Conservation (phyloP, 2,797 vertebrate species). For the Takifugu ocellatus region DNA sequence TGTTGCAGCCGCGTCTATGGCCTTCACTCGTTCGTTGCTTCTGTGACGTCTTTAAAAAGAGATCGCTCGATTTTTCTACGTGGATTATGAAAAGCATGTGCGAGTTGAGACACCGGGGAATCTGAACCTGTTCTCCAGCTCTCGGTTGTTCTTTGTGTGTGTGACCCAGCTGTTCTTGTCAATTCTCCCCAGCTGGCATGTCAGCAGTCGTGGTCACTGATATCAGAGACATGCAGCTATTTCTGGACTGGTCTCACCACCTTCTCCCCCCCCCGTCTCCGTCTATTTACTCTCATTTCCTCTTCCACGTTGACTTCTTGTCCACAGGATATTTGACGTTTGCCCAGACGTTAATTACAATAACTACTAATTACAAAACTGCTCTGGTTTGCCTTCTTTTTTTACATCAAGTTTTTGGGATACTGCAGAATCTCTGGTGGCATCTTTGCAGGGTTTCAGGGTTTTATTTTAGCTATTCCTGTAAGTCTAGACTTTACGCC, state of each 20-base stretch:
- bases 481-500: too few relatives aligned
- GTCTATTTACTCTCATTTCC: slow-evolving; percentile 1
- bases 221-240: slow-evolving; percentile 82
- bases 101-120: slow-evolving; percentile 2
- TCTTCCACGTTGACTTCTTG: not conserved
- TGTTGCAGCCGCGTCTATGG: not conserved
- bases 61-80: fast-evolving
- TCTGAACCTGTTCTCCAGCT: slow-evolving; percentile 50
- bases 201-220: slow-evolving; percentile 65
- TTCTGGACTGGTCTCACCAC: slow-evolving; percentile 71
- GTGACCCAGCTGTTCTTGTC: slow-evolving; percentile 87
- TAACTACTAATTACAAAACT: not conserved
- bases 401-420: too few relatives aligned
- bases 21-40: not conserved
- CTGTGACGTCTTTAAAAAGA: not conserved
- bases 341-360: too few relatives aligned
- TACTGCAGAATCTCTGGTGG: too few relatives aligned
- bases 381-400: not conserved
- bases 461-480: too few relatives aligned
- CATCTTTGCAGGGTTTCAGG: too few relatives aligned
- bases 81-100: too few relatives aligned
- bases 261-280: not conserved
- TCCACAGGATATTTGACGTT: not conserved
- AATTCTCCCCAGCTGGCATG: slow-evolving; percentile 81
- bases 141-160: slow-evolving; percentile 49